Percentiles rank a stretch among this genome's conserved stretches.
Conservation (phyloP, 1,140 invertebrate species). For the Anthonomus grandis region DNA sequence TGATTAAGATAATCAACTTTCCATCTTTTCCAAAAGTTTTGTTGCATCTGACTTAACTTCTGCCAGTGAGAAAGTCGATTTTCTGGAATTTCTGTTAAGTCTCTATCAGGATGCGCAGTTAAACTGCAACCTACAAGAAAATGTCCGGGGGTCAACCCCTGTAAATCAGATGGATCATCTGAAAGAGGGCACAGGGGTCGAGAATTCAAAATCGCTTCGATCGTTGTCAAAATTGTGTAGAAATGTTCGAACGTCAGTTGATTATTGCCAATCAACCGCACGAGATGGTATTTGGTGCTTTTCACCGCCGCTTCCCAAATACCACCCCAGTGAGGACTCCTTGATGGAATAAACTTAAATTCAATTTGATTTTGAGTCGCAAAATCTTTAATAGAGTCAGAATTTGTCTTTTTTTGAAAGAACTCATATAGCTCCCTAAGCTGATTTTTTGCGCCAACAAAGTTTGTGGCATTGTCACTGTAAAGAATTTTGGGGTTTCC, state of each 20-base stretch:
- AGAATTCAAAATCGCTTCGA: conserved; percentile 40
- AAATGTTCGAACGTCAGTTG: conserved; percentile 36
- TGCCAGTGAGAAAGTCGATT: conserved; percentile 21
- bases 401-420: conserved; percentile 1
- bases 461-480: conserved; percentile 24
- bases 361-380: conserved; percentile 1
- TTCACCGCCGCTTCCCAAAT: conserved; percentile 35
- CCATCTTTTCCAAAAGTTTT: conserved; percentile 38
- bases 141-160: conserved; percentile 43
- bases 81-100: conserved; percentile 10
- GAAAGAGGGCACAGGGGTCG: conserved; percentile 39
- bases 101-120: conserved; percentile 27
- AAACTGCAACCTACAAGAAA: conserved; percentile 44
- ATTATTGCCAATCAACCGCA: conserved; percentile 27
- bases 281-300: conserved; percentile 37
- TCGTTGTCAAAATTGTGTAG: conserved; percentile 24
- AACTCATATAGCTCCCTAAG: conserved; percentile 10
- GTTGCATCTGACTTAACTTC: conserved; percentile 9
- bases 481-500: conserved; percentile 24
- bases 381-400: not conserved
- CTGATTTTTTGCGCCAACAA: conserved; percentile 12
- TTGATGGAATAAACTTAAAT: conserved; percentile 38
- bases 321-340: conserved; percentile 35
- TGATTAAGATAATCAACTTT: conserved; percentile 27
- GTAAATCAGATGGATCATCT: conserved; percentile 33